Evolutionary conservation across 2,113 vertebrate genomes (phyloP), one percentile per base, ranked within the genome.

Genomic region (Hippolais icterina): DNA sequence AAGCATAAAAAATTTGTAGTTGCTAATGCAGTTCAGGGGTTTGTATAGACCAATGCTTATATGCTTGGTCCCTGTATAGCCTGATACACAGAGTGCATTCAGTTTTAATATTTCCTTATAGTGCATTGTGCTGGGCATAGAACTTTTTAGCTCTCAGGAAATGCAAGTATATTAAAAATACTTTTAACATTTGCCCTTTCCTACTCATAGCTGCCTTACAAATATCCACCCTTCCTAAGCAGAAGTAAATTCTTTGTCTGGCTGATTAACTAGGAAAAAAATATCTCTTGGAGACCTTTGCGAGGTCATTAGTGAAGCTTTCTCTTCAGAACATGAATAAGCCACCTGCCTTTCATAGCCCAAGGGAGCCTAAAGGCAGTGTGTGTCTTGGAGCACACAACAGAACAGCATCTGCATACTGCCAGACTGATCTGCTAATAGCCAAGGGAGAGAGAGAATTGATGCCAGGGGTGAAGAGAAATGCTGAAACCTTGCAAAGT

Each of bases 331-430:
- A 95, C 23, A 69, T 93, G 96, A 95, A 94, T 28, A 47, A 37
- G 46, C 97, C 97, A 98, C 97, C 98, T 98, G 98, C 96, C 82
- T 97, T 93, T 59, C 83, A 28, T 42, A 89, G 91, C 97, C 95
- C 89, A 75, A 89, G 97, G 96, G 96, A 97, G 80, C 93, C 94
- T 57, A 42, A 66, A 88, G 91, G 90, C 83, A 61, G 39, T 57
- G 75, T 94, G 75, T 94, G 69, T 94, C 89, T 66, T 59, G 89
- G 93, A 96, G 92, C 94, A 59, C 56, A 60, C 95, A 70, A 56
- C 95, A 94, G 97, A 97, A 91, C 57, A 94, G 92, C 72, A 80
- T 91, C 93, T 92, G 95, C 89, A 54, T 65, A 42, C 86, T 96
- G 97, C 96, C 96, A 97, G 96, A 83, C 93, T 59, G 84, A 53